Base-by-base conservation (phyloP, 2,888 invertebrate genomes). In the Papilio protenor region DNA sequence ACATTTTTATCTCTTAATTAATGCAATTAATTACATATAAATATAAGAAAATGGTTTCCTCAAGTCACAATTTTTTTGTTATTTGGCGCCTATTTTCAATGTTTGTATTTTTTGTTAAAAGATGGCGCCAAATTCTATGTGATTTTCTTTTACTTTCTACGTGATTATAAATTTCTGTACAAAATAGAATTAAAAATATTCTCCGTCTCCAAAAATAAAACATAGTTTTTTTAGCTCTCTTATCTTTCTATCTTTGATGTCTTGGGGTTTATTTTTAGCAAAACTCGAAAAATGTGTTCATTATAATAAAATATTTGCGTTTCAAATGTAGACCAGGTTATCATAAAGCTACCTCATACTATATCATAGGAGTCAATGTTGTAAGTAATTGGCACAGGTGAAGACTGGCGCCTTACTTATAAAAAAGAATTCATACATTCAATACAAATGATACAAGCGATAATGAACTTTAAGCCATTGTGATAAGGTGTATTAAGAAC, bases 351-450 rank as follows among this genome's bases (percentile, higher is more conserved):
- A 82, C 80, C 64, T 77, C 59, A 78, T 82, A 82, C 84, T 85
- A 81, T 82, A 85, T 85, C 79, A 82, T 82, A 81, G 81, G 84
- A 85, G 87, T 85, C 85, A 84, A 81, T 85, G 86, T 85, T 84
- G 80, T 82, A 89, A 88, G 80, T 82, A 89, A 88, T 87, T 87
- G 87, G 87, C 82, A 87, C 88, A 88, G 87, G 87, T 88, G 89
- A 87, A 80, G 78, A 16, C 76, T 77, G 79, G 71, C 76, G 77
- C 81, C 79, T 80, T 79, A 80, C 79, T 78, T 69, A 57, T 66
- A 77, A 81, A 80, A 76, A 81, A 73, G 21, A 40, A 55, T 52
- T 57, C 2, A 47, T 57, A 16, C 14, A 40, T n/a, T 69, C n/a
- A 33, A 18, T 18, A 21, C 21, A 40, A 33, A 27, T 52, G 55